Base-by-base conservation (phyloP, 2,888 invertebrate species). In the Eupithecia exiguata region DNA sequence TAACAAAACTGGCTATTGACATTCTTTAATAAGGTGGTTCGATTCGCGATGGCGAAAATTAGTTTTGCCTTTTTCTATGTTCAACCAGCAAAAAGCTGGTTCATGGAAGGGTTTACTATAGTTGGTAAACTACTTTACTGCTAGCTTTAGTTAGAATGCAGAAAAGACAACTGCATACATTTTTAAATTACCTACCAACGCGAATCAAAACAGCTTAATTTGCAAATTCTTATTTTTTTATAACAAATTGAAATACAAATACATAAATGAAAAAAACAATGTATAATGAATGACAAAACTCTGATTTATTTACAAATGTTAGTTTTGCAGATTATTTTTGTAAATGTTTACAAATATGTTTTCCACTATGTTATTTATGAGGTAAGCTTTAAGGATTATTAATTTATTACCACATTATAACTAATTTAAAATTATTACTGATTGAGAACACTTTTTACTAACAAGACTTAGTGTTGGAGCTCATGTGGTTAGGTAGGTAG, bases 331-430 rank as follows among this genome's bases (percentile, higher is more conserved):
- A 62, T 61, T 36, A 40, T 72, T 61, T n/a, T 71, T 61, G 25
- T 67, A 71, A 72, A 68, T 46, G 62, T 21, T 21, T 72, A 62
- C 61, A 72, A 72, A 68, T 68, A 58, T 68, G 35, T 68, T 74
- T 46, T 63, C 10, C 12, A 36, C 35, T 61, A 25, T 40, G 14
- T 16, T 7, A 30, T 30, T n/a, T 38, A 73, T 77, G 77, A 77
- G 75, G 77, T 74, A 74, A 75, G 77, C 71, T 66, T 72, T 70
- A 18, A 53, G 43, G 46, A 46, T 30, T n/a, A 63, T 35, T 4
- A 35, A 18, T 46, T 30, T 69, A 53, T 58, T 21, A 16, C 35
- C n/a, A 62, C 30, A 38, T 40, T 40, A 38, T 21, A 66, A 63
- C 49, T 63, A 70, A 49, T 70, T 46, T 36, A 70, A 65, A 46